Conservation (phyloP, 1,140 invertebrate genomes). For the Plutomurus gul region DNA sequence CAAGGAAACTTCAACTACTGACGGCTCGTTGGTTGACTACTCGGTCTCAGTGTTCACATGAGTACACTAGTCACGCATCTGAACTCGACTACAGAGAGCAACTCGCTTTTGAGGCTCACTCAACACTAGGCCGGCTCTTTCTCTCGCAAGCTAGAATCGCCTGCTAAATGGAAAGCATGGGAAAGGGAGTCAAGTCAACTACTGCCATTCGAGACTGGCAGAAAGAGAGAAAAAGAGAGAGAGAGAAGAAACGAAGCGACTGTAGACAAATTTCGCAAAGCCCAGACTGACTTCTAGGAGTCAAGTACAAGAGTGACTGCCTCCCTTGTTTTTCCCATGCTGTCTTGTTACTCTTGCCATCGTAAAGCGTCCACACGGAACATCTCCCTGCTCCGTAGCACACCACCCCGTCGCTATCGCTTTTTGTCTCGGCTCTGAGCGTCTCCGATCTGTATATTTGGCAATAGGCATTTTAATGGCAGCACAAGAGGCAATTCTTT, state of each 20-base stretch:
- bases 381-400: background rate
- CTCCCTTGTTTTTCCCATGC: background rate
- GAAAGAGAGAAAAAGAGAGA: background rate
- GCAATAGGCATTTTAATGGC: too few relatives aligned
- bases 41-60: background rate
- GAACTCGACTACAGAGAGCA: background rate
- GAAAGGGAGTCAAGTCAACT: background rate
- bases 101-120: background rate
- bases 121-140: background rate
- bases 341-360: background rate
- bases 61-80: constrained; percentile 21
- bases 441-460: too few relatives aligned
- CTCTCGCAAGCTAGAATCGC: background rate
- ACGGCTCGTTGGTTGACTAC: too few relatives aligned
- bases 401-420: background rate
- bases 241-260: background rate
- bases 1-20: too few relatives aligned
- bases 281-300: constrained; percentile 1
- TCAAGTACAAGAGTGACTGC: background rate
- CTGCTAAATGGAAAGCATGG: background rate
- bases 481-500: too few relatives aligned
- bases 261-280: background rate
- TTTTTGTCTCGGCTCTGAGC: too few relatives aligned
- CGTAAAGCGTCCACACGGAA: background rate
- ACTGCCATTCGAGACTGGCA: background rate